Base-by-base conservation (phyloP, 1,140 invertebrate genomes). In the Hetaerina americana region DNA sequence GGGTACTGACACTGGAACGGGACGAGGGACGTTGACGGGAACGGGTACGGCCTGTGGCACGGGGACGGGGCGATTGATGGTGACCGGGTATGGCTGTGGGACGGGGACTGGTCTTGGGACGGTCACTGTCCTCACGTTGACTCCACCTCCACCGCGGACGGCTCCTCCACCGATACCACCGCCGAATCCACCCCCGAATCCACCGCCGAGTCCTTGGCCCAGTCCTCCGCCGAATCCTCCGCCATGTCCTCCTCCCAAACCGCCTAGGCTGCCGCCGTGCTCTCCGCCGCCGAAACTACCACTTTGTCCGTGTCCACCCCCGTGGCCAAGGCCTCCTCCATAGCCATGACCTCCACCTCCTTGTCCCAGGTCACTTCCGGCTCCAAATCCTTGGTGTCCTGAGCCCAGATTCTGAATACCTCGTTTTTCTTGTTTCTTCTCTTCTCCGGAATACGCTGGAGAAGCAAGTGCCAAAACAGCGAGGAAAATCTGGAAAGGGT, bases 121-220 rank as follows among this genome's bases (percentile, higher is more conserved):
- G 40, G 40, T 57, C 40, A 57, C 40, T 12, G 40, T 57, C 40
- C 22, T 12, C 40, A 57, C 40, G 40, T 12, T 18, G 10, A n/a
- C 40, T 5, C 49, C 57, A 8, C 27, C 66, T 18, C 29, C 22
- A n/a, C 31, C 67, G n/a, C n/a, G n/a, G n/a, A n/a, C 40, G 2
- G 66, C 57, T 5, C 27, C 66, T 18, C 29, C 22, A n/a, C 31
- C 67, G n/a, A 31, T 27, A 8, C 73, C 70, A 69, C 72, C 72
- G 49, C 73, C 74, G 12, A 27, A 15, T 27, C 68, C 40, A 27
- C 66, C 24, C 10, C 70, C 40, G 5, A 68, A 26, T 0, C 79
- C 78, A 75, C 75, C 27, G 80, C 78, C 75, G 79, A 80, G 72
- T 80, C 80, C 76, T 78, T 78, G 77, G 79, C 79, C 84, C 29